Conservation (phyloP, 2,888 invertebrate species). For the Conistra vaccinii region DNA sequence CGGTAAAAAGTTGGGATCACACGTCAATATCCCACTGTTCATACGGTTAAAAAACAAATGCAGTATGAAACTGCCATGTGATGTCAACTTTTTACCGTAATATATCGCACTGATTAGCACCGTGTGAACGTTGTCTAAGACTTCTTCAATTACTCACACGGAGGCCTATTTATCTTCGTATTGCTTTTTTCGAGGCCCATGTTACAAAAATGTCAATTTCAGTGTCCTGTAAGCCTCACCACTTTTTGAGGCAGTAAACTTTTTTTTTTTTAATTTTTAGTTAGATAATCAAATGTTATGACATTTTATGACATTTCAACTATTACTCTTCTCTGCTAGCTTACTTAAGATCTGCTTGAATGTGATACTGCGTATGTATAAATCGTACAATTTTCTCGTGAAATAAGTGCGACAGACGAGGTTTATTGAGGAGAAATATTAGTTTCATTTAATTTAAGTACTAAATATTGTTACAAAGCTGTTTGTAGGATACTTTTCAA, state of each 20-base stretch:
- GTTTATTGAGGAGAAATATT: neutral
- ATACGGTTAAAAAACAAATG: neutral
- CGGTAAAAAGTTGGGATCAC: neutral
- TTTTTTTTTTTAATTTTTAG: conserved; percentile 23
- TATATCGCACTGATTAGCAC: neutral
- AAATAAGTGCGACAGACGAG: neutral
- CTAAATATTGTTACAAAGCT: neutral
- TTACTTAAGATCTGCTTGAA: conserved; percentile 31
- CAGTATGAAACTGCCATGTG: neutral
- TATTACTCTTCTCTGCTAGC: conserved; percentile 33
- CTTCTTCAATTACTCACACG: neutral
- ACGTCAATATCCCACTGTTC: neutral
- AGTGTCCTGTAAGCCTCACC: neutral
- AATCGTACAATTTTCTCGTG: conserved; percentile 7
- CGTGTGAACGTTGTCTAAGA: neutral
- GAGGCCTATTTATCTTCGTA: neutral
- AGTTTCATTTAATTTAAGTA: conserved; percentile 9
- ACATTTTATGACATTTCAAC: conserved; percentile 13
- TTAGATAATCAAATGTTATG: conserved; percentile 22
- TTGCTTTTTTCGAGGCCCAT: conserved; percentile 15
- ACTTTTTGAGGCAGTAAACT: neutral
- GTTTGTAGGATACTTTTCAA: neutral
- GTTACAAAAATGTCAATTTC: neutral
- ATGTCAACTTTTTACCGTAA: neutral
- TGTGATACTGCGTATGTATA: conserved; percentile 1